phyloP scores from a whole-genome alignment of 1,140 invertebrate genomes.

The Pentalonia nigronervosa region DNA sequence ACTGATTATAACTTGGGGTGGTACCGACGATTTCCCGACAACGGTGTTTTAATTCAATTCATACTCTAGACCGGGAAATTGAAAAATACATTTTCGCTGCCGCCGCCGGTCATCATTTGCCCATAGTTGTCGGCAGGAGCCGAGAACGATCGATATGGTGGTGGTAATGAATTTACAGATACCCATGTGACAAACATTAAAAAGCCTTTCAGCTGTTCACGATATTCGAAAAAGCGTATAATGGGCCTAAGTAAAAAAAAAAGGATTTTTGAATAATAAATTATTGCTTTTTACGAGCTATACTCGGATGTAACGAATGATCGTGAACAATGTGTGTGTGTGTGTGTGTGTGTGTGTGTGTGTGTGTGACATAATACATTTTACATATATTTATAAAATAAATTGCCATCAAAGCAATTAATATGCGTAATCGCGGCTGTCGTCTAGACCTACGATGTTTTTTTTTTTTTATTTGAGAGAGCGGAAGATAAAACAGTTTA shows the following conservation, averaged over 20 bases:
- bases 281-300: neutral
- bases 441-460: neutral
- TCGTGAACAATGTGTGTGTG: neutral
- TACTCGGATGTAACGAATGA: neutral
- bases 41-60: constrained; percentile 32
- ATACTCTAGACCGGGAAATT: neutral
- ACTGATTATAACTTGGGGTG: neutral
- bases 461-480: neutral
- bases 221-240: neutral
- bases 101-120: neutral
- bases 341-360: no score
- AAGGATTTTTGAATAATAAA: constrained; percentile 35
- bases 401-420: no score
- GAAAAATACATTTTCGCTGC: neutral
- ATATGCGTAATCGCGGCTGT: neutral
- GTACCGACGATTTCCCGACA: neutral
- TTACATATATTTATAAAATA: no score
- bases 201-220: neutral
- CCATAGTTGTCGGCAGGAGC: neutral
- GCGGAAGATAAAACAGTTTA: neutral
- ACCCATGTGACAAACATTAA: neutral
- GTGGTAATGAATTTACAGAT: constrained; percentile 20
- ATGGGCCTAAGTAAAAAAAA: constrained; percentile 24
- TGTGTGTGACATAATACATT: no score
- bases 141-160: neutral